Evolutionary conservation across 2,888 invertebrate species (phyloP).

Genomic region (Acanthosepion pharaonis): DNA sequence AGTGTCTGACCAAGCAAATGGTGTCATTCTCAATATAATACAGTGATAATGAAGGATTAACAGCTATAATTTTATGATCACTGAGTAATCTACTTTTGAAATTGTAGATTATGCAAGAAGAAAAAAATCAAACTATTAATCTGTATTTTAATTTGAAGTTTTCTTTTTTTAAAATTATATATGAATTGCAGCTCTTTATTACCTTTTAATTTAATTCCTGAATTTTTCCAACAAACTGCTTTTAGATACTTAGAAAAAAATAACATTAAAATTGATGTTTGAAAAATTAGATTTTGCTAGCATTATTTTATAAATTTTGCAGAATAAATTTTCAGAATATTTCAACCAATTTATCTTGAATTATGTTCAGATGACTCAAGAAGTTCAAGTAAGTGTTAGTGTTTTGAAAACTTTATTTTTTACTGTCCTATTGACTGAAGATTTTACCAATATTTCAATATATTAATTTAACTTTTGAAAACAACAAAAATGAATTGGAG

Average conservation of each 20-base stretch:
- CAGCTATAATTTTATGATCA: too few species aligned
- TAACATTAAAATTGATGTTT: neutral
- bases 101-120: too few species aligned
- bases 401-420: neutral
- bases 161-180: too few species aligned
- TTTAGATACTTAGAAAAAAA: neutral
- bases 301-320: neutral
- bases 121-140: too few species aligned
- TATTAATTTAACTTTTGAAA: neutral
- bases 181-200: too few species aligned
- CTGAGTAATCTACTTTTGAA: too few species aligned
- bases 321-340: neutral
- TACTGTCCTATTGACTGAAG: neutral
- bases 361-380: neutral
- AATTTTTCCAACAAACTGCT: neutral
- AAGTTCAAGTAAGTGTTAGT: neutral
- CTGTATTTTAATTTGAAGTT: too few species aligned
- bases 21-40: too few species aligned
- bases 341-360: neutral
- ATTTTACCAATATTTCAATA: neutral
- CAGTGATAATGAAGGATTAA: too few species aligned
- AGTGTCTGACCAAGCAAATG: too few species aligned
- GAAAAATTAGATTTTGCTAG: neutral
- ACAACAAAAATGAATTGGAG: neutral
- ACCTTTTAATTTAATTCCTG: too few species aligned